phyloP scores from a whole-genome alignment of 1,140 invertebrate genomes.

The Holotrichia oblita region DNA sequence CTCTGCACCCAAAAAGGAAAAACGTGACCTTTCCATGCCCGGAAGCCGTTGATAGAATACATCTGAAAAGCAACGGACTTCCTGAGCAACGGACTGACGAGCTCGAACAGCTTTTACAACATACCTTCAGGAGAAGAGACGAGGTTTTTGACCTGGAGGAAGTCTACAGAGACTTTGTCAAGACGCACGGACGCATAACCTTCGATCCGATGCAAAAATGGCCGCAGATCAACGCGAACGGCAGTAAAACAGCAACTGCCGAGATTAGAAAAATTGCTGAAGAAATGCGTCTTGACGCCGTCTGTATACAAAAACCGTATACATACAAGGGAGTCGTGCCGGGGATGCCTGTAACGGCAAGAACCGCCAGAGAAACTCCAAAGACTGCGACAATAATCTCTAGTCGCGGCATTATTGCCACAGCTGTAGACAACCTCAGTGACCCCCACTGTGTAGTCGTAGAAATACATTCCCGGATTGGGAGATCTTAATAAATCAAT shows the following conservation, averaged over 20 bases:
- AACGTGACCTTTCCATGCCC: not conserved
- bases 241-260: too few relatives aligned
- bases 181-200: not conserved
- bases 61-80: not conserved
- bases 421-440: not conserved
- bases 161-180: not conserved
- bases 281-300: too few relatives aligned
- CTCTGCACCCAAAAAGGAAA: not conserved
- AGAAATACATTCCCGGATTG: too few relatives aligned
- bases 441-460: conserved; percentile 1
- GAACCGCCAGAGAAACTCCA: not conserved
- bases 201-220: not conserved
- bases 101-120: not conserved
- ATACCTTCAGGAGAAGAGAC: not conserved
- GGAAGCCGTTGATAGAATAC: conserved; percentile 32
- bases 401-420: not conserved
- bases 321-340: not conserved
- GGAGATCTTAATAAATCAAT: too few relatives aligned
- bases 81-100: not conserved
- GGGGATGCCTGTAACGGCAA: not conserved
- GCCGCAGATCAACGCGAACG: too few relatives aligned
- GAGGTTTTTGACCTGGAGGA: not conserved
- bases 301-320: not conserved
- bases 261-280: too few relatives aligned
- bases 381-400: conserved; percentile 18